Evolutionary conservation across 2,888 invertebrate genomes (phyloP).

Genomic region (Xestia rhomboidea): DNA sequence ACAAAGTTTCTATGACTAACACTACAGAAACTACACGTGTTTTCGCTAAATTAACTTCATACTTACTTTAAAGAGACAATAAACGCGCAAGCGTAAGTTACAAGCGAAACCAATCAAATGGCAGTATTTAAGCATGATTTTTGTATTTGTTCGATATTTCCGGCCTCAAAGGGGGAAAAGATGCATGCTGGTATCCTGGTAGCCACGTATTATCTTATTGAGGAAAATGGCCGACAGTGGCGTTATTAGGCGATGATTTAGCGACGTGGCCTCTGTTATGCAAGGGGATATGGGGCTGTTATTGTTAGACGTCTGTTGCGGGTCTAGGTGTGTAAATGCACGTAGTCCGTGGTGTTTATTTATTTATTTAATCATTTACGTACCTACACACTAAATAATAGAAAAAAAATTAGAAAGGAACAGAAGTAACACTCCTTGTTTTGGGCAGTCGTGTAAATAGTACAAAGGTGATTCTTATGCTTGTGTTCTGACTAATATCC

Average conservation of each 20-base stretch:
- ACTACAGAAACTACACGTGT: conserved; percentile 41
- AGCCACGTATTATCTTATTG: conserved; percentile 56
- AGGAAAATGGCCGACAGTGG: conserved; percentile 49
- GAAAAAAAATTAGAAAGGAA: too few relatives aligned
- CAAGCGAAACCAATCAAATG: conserved; percentile 14
- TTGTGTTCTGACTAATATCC: too few relatives aligned
- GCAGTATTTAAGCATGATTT: conserved; percentile 18
- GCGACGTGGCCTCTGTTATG: conserved; percentile 53
- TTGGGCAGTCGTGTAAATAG: too few relatives aligned
- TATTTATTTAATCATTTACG: too few relatives aligned
- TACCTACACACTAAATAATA: too few relatives aligned
- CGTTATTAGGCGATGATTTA: conserved; percentile 56
- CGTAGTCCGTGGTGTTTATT: background rate
- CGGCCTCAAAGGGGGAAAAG: conserved; percentile 36
- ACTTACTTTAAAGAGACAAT: conserved; percentile 22
- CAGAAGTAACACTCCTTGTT: too few relatives aligned
- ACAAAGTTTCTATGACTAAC: conserved; percentile 42
- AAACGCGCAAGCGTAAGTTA: conserved; percentile 5
- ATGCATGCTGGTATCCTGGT: conserved; percentile 33
- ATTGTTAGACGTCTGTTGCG: conserved; percentile 33
- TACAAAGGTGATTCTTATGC: too few relatives aligned
- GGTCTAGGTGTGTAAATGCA: background rate
- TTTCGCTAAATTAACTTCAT: conserved; percentile 2
- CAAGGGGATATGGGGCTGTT: conserved; percentile 36
- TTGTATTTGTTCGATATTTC: conserved; percentile 21